A percentile compares a stretch with the other conserved stretches of the same genome.
Evolutionary conservation across 1,140 invertebrate species (phyloP).

Genomic region (Drosophila bocki): DNA sequence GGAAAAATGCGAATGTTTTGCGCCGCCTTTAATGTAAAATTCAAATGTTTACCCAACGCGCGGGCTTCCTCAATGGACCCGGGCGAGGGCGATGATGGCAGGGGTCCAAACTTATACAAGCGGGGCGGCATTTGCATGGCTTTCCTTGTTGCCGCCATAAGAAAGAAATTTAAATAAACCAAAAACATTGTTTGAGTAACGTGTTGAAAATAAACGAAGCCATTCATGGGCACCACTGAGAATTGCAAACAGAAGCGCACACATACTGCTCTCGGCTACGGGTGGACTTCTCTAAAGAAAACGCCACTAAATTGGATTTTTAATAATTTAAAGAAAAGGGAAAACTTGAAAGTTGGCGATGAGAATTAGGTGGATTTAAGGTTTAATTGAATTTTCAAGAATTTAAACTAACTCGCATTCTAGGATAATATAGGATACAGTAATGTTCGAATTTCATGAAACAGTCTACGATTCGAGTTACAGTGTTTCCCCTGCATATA

Average conservation of each 20-base stretch:
- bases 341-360: neutral
- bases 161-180: constrained; percentile 84
- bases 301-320: neutral
- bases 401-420: neutral
- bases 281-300: constrained; percentile 11
- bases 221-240: constrained; percentile 70
- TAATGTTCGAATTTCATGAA: too few species aligned
- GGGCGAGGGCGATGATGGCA: neutral
- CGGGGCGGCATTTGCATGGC: constrained; percentile 76
- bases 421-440: too few species aligned
- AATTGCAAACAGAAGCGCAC: constrained; percentile 43
- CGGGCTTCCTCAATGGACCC: constrained; percentile 64
- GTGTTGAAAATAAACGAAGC: constrained; percentile 83
- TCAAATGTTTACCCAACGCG: constrained; percentile 79
- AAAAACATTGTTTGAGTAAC: constrained; percentile 83
- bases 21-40: constrained; percentile 81
- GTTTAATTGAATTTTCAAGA: neutral
- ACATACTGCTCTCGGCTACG: constrained; percentile 4
- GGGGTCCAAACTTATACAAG: constrained; percentile 62
- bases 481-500: neutral
- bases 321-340: neutral
- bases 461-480: neutral
- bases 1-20: constrained; percentile 75
- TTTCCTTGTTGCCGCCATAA: constrained; percentile 73
- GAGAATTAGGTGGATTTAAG: neutral